Evolutionary conservation across 1,140 invertebrate genomes (phyloP).

Genomic region (Tribolium madens): DNA sequence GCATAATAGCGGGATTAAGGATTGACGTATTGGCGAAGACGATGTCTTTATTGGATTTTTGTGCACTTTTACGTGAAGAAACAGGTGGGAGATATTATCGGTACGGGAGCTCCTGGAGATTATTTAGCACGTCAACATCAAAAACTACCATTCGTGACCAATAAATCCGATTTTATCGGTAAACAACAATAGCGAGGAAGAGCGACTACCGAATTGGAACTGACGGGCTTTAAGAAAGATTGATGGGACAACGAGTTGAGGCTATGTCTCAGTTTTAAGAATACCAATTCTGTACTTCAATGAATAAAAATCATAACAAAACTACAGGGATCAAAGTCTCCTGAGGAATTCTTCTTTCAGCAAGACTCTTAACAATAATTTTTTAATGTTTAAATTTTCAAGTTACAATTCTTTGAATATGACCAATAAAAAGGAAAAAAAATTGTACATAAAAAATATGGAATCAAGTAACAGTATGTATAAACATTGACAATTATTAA

Average conservation of each 20-base stretch:
- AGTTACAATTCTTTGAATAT: too few species aligned
- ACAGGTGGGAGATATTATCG: conserved; percentile 21
- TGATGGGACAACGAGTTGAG: background rate
- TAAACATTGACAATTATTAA: too few species aligned
- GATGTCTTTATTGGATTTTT: background rate
- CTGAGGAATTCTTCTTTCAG: too few species aligned
- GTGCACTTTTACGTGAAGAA: background rate
- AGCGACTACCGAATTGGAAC: conserved; percentile 3
- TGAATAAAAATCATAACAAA: too few species aligned
- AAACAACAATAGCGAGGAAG: conserved; percentile 17
- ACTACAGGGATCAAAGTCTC: too few species aligned
- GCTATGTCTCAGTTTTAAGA: background rate
- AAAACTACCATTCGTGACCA: conserved; percentile 27
- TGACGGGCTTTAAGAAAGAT: background rate
- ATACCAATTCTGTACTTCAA: background rate
- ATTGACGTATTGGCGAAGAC: background rate
- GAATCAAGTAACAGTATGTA: too few species aligned
- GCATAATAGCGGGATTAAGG: conserved; percentile 15
- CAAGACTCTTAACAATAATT: too few species aligned
- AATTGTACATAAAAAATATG: too few species aligned
- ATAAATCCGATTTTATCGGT: conserved; percentile 31
- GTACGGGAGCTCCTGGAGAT: conserved; percentile 2
- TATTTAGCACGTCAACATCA: conserved; percentile 32
- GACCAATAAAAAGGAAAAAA: too few species aligned
- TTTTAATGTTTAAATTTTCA: too few species aligned